Evolutionary conservation across 2,113 vertebrate species (phyloP).

Genomic region (Daboia siamensis): DNA sequence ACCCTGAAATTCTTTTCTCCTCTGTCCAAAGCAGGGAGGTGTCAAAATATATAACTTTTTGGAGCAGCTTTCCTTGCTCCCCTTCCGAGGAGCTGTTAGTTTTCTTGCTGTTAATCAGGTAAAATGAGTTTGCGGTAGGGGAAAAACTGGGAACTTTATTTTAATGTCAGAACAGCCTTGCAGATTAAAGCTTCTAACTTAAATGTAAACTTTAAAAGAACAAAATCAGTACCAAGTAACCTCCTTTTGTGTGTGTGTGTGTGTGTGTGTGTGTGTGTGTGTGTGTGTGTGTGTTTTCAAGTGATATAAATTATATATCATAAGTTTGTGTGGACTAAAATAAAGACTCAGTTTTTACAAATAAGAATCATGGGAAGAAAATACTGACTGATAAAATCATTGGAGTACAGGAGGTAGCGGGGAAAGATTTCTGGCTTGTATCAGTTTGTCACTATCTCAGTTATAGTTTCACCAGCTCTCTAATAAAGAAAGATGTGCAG

Average conservation of each 20-base stretch:
- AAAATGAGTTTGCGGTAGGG: slow-evolving; percentile 38
- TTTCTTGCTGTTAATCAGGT: slow-evolving; percentile 48
- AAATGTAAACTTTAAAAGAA: neutral
- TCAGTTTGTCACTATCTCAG: slow-evolving; percentile 34
- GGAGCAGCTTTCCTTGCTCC: slow-evolving; percentile 18
- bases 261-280: too few species aligned
- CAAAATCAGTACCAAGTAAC: neutral
- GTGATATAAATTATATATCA: neutral
- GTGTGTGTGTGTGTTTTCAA: neutral
- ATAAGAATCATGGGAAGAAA: neutral
- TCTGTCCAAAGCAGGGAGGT: slow-evolving; percentile 47
- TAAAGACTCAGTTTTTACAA: neutral
- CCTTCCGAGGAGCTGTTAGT: slow-evolving; percentile 11
- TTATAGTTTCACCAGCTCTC: slow-evolving; percentile 50
- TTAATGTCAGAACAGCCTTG: slow-evolving; percentile 15
- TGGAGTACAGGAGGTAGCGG: neutral
- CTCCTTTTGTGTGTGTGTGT: neutral
- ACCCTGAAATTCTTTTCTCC: slow-evolving; percentile 68
- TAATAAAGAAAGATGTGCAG: slow-evolving; percentile 62
- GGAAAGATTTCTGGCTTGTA: slow-evolving; percentile 36
- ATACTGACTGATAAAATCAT: slow-evolving; percentile 30
- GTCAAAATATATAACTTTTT: slow-evolving; percentile 56
- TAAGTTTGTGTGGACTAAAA: slow-evolving; percentile 28
- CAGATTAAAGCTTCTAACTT: neutral
- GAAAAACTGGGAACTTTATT: slow-evolving; percentile 1